Base-by-base conservation (phyloP, 2,888 invertebrate genomes). In the Melipona beecheii region DNA sequence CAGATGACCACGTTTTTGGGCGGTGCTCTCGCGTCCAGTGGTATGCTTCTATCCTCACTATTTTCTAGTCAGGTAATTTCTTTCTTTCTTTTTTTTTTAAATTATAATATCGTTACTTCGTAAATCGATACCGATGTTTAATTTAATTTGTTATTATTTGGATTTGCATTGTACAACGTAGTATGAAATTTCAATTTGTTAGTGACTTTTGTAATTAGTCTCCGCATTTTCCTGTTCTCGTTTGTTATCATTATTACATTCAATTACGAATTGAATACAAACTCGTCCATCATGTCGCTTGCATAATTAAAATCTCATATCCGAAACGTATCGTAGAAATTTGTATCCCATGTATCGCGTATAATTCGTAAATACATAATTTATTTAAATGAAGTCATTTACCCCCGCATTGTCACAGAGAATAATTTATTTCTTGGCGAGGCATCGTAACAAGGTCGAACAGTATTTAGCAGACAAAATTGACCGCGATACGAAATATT, bases 1-100 rank as follows among this genome's bases (percentile, higher is more conserved):
- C 96, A 98, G 56, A 93, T 96, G 86, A 98, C 98, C 2, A 98
- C 98, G 0, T 96, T 98, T 86, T 94, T 97, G 60, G 99, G 99
- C 3, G 98, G 98, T 5, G 95, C 96, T 56, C 95, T 98, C 58
- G 97, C 98, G 0, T 96, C 97, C 4, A 93, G 95, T 17, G 98
- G 98, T 72, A 96, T 99, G 95, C 93, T 98, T 73, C 93, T 97
- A 21, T 98, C 98, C 17, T 98, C 98, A 0, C 97, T 98, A 92
- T 96, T 96, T 86, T 95, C 95, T 31, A 93, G 96, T 56, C 92
- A 93, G 91, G 95, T 95, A 91, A 82, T 60, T 27, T 50, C 21
- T 21, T 49, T 31, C n/a, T 49, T 58, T 68, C 65, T 62, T 36
- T 11, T 58, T 36, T 43, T 0, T 4, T 4, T 24, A 9, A 3